Percentiles rank a stretch among this genome's conserved stretches.
These are phyloP conservation scores for Apamea anceps DNA, from an alignment of 2,888 invertebrate species.

Conservation along the genomic window DNA sequence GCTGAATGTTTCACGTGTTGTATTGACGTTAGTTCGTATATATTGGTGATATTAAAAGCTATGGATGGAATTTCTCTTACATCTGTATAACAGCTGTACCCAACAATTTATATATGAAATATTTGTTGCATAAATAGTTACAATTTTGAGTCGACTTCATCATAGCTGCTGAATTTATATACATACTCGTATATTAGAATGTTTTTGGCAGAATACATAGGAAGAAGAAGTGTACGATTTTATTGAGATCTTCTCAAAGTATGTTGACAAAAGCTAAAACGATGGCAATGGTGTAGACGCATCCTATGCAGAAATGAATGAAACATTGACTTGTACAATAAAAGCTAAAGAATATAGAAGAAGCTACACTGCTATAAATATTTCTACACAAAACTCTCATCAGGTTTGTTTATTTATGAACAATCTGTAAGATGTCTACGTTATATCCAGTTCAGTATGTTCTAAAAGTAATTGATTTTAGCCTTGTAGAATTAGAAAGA, in stretches of 20 bases:
- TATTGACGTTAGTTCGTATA: constrained; percentile 12
- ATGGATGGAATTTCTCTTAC: constrained; percentile 23
- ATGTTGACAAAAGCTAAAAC: neutral
- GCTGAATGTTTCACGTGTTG: constrained; percentile 41
- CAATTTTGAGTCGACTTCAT: neutral
- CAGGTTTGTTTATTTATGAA: constrained; percentile 15
- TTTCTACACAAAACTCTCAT: constrained; percentile 14
- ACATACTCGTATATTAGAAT: neutral
- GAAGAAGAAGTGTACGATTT: constrained; percentile 7
- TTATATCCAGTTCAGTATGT: neutral
- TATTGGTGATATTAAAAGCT: constrained; percentile 16
- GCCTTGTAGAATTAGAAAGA: neutral
- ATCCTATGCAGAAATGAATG: neutral
- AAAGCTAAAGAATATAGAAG: neutral
- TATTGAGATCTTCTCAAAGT: neutral
- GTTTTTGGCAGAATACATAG: constrained; percentile 4
- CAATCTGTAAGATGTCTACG: neutral
- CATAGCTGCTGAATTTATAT: neutral
- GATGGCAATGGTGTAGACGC: neutral
- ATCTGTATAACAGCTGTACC: neutral
- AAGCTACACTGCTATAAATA: constrained; percentile 13
- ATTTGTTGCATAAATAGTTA: neutral
- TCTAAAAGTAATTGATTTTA: constrained; percentile 6
- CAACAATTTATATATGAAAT: neutral
- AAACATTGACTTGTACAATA: neutral